These are phyloP conservation scores for Cordilura impudica DNA, from an alignment of 2,888 invertebrate species.

Conservation along the genomic window DNA sequence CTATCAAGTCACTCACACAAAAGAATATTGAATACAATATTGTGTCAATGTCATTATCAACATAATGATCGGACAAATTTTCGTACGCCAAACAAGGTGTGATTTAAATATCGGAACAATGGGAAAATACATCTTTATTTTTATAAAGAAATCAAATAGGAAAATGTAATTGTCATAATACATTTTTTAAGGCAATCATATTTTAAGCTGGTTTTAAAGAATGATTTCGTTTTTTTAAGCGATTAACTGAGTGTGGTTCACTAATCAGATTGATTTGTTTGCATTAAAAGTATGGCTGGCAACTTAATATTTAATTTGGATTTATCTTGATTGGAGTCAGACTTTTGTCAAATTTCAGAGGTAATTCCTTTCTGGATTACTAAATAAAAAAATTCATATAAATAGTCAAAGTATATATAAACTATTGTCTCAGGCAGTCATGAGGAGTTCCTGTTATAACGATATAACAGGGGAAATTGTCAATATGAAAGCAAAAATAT, in stretches of 20 bases:
- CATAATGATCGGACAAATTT: constrained; percentile 72
- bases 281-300: too few relatives aligned
- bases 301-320: too few relatives aligned
- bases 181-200: background rate
- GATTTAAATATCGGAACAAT: constrained; percentile 29
- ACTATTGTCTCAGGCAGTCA: too few relatives aligned
- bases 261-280: background rate
- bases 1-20: constrained; percentile 63
- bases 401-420: too few relatives aligned
- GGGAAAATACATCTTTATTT: constrained; percentile 5
- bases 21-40: constrained; percentile 53
- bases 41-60: constrained; percentile 75
- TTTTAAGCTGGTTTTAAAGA: background rate
- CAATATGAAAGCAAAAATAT: too few relatives aligned
- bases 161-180: background rate
- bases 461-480: too few relatives aligned
- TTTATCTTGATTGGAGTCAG: too few relatives aligned
- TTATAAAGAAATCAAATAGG: background rate
- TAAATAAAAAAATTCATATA: too few relatives aligned
- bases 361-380: too few relatives aligned
- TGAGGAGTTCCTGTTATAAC: too few relatives aligned
- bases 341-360: too few relatives aligned
- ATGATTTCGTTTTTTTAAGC: background rate
- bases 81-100: constrained; percentile 22
- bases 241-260: background rate